Base-by-base conservation (phyloP, 1,140 invertebrate species). In the Cecropterus lyciades region DNA sequence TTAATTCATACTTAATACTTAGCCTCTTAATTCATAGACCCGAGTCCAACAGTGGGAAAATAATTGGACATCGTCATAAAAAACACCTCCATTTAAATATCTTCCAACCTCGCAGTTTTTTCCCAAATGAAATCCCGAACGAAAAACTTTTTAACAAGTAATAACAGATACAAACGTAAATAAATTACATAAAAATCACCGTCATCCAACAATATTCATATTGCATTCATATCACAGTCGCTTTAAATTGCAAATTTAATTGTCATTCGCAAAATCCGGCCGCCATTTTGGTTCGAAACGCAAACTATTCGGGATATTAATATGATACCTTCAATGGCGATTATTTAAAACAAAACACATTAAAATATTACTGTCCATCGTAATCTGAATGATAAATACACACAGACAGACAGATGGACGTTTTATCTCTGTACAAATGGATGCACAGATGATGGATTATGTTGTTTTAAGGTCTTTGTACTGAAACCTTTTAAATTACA, bases 251-350 rank as follows among this genome's bases (percentile, higher is more conserved):
- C 53, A 57, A 51, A 66, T 67, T 52, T 46, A 67, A 59, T 60
- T 45, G 51, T 52, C 51, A 45, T 43, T 37, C 46, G 56, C 48
- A 51, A 63, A 63, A 49, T 51, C 37, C 46, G 16, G 3, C 16
- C 55, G 24, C 55, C 55, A 27, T 57, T 48, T 46, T 33, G 56
- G 43, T 59, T 42, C 43, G 33, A n/a, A 59, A 45, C 51, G 40
- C 45, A 55, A 72, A 60, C 67, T 68, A 51, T 55, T 14, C 43
- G 27, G 45, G 30, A 30, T 56, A 63, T 68, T 63, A 68, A 67
- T 67, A 20, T 59, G 20, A 6, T 7, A 30, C 13, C 20, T 59
- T 59, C 56, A 48, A 48, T 59, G 24, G 15, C 56, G 56, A 59
- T 59, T 59, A 59, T 48, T 59, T 59, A 33, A 59, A 59, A 59